Conservation (phyloP, 1,140 invertebrate genomes). For the Cotesia vestalis region DNA sequence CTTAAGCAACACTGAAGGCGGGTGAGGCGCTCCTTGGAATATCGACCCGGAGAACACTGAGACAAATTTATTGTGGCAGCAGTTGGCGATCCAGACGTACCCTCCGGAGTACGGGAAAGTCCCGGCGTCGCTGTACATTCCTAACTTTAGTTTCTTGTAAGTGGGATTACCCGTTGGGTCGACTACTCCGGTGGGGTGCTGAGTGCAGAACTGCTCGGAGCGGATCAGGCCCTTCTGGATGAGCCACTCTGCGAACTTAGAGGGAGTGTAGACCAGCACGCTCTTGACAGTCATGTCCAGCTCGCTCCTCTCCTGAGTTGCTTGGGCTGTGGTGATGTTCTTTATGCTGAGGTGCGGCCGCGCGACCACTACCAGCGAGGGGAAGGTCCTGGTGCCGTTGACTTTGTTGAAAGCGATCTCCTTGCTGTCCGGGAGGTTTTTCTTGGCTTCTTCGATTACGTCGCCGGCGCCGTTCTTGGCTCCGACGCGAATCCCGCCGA, state of each 20-base stretch:
- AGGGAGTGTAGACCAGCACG: conserved; percentile 78
- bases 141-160: conserved; percentile 73
- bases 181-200: conserved; percentile 65
- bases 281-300: conserved; percentile 78
- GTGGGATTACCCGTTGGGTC: conserved; percentile 53
- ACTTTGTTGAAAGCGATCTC: conserved; percentile 81
- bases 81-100: conserved; percentile 89
- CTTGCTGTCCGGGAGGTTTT: conserved; percentile 71
- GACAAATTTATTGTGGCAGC: conserved; percentile 82
- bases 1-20: conserved; percentile 81
- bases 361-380: conserved; percentile 82
- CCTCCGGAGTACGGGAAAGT: conserved; percentile 87
- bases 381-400: conserved; percentile 83
- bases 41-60: conserved; percentile 88
- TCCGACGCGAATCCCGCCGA: conserved; percentile 73
- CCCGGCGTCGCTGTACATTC: conserved; percentile 83
- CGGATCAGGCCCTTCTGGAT: conserved; percentile 83
- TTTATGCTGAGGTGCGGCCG: conserved; percentile 77
- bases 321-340: conserved; percentile 62
- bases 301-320: conserved; percentile 62
- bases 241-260: conserved; percentile 88
- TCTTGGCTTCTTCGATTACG: conserved; percentile 59
- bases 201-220: conserved; percentile 78
- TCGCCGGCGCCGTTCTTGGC: conserved; percentile 62
- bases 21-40: conserved; percentile 83